Evolutionary conservation across 2,797 vertebrate species (phyloP), one percentile per base, ranked within the genome.

Genomic region (Sebastes cheni): DNA sequence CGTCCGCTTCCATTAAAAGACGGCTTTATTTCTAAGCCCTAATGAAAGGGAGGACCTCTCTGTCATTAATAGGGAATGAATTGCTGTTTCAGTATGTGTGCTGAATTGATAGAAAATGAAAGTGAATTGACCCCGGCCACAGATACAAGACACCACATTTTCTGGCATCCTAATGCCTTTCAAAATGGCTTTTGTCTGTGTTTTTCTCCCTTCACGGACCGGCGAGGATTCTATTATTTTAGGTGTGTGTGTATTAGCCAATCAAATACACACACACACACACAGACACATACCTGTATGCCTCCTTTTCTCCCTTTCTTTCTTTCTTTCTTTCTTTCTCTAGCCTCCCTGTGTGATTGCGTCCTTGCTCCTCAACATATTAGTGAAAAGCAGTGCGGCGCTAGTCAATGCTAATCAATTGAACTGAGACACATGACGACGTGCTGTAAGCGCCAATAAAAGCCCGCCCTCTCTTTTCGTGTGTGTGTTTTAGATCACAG

Each of bases 401-500:
- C 55, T 61, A 56, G 62, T 86, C 69, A 36, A 30, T 59, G 72
- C 82, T 74, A 13, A 82, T 90, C 90, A 84, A 71, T 59, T 74
- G 67, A 89, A 76, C 67, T 23, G 27, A 85, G 74, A 29, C 76
- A 54, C 27, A 67, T 8, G 18, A 69, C 39, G 30, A 85, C 67
- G 75, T 59, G 27, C 50, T 78, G 30, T 58, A 23, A 73, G 23
- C 75, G 25, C 27, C 5, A 18, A 20, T 32, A 39, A 64, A 58
- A 56, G 20, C 16, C 12, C 22, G 54, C 6, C 42, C 20, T 52
- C 20, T 52, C 50, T 52, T 46, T 34, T 11, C 0, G 16, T 46
- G 42, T 46, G 39, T 46, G 58, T 72, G 14, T 84, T 81, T 11
- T 89, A 99, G 98, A 99, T 99, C 93, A 98, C 99, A 1, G 98